A percentile compares a stretch with the other conserved stretches of the same genome.
phyloP scores from a whole-genome alignment of 2,888 invertebrate genomes.

The Scaeva pyrastri region DNA sequence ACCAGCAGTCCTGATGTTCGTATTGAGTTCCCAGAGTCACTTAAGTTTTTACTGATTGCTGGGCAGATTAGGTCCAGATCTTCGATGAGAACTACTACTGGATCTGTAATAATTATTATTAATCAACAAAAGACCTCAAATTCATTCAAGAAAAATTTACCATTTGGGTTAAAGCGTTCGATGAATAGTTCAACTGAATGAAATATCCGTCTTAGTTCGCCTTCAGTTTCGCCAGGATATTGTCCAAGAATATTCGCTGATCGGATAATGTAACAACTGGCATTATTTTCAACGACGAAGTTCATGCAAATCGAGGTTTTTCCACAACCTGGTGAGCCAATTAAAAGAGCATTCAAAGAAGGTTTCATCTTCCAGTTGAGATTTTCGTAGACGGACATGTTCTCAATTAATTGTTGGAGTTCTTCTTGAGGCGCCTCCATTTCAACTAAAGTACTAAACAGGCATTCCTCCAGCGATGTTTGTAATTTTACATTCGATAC shows the following conservation, averaged over 20 bases:
- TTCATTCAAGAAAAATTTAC: conserved; percentile 61
- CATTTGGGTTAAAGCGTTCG: conserved; percentile 80
- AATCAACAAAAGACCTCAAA: not conserved
- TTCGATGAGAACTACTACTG: conserved; percentile 83
- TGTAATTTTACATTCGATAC: conserved; percentile 78
- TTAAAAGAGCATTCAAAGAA: conserved; percentile 79
- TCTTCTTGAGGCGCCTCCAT: conserved; percentile 78
- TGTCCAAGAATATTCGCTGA: conserved; percentile 84
- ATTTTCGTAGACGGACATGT: conserved; percentile 80
- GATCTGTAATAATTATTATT: conserved; percentile 77
- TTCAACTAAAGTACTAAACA: conserved; percentile 71
- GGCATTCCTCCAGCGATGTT: conserved; percentile 5
- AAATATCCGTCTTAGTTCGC: conserved; percentile 84
- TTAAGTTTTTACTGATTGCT: conserved; percentile 77
- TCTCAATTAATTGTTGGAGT: conserved; percentile 78
- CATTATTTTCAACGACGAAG: conserved; percentile 83
- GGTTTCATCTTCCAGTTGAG: conserved; percentile 79
- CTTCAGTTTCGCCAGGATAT: conserved; percentile 85
- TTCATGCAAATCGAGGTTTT: conserved; percentile 85
- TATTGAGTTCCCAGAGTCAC: conserved; percentile 81
- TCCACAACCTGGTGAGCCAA: conserved; percentile 86
- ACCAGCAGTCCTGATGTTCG: conserved; percentile 84
- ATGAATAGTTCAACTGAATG: conserved; percentile 81
- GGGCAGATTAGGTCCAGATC: conserved; percentile 84
- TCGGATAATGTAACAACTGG: conserved; percentile 84